These are phyloP conservation scores for Tenthredo mesomela DNA, from an alignment of 2,888 invertebrate genomes.

Conservation along the genomic window DNA sequence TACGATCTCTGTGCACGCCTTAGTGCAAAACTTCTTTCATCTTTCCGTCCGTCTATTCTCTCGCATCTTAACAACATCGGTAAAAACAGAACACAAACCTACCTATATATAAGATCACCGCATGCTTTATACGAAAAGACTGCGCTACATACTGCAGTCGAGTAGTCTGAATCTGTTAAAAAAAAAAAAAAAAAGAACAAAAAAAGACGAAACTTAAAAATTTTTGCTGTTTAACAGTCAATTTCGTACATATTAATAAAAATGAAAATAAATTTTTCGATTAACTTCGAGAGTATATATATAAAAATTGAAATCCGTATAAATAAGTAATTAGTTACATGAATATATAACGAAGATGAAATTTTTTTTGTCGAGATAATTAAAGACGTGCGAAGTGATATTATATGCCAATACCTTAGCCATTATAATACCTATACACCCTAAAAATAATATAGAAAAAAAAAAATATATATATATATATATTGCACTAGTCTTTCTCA, in stretches of 20 bases:
- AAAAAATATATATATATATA: no score
- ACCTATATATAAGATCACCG: background rate
- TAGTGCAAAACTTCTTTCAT: conserved; percentile 24
- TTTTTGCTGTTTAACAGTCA: no score
- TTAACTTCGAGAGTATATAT: background rate
- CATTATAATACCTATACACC: no score
- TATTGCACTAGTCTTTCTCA: no score
- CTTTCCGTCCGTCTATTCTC: conserved; percentile 9
- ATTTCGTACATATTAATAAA: background rate
- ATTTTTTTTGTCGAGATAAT: no score
- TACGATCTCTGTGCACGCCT: background rate
- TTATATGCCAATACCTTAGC: no score
- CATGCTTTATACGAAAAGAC: background rate
- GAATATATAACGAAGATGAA: no score
- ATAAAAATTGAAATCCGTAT: no score
- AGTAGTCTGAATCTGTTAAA: background rate
- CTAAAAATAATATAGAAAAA: no score
- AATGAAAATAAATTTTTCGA: background rate
- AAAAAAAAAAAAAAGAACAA: background rate
- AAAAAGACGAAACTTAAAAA: background rate
- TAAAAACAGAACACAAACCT: background rate
- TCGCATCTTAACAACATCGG: background rate
- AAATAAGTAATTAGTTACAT: no score
- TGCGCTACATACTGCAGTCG: background rate
- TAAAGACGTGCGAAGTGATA: no score